Evolutionary conservation across 2,113 vertebrate genomes (phyloP).

Genomic region (Halichoerus grypus): DNA sequence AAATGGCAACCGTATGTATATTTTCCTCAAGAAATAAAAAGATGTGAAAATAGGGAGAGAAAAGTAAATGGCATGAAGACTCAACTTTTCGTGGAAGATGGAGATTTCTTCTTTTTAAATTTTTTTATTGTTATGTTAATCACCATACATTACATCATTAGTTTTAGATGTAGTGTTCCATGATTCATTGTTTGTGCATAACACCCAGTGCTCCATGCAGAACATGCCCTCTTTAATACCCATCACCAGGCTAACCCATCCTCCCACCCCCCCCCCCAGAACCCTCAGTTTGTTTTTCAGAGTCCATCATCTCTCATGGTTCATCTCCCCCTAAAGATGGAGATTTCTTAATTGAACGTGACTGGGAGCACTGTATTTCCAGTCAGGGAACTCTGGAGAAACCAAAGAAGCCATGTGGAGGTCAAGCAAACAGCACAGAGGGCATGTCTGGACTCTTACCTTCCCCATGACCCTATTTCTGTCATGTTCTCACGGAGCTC

Average conservation of each 20-base stretch:
- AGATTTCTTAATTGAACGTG: neutral
- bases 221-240: too few species aligned
- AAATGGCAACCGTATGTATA: neutral
- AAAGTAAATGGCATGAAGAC: neutral
- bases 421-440: neutral
- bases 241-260: too few species aligned
- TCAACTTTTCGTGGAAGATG: neutral
- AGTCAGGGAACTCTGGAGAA: neutral
- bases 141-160: too few species aligned
- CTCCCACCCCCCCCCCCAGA: too few species aligned
- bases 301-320: too few species aligned
- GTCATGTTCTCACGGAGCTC: neutral
- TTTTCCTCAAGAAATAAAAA: neutral
- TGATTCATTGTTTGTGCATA: too few species aligned
- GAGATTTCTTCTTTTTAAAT: neutral
- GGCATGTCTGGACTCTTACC: neutral
- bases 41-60: neutral
- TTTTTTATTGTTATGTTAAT: too few species aligned
- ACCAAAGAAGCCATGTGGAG: rapidly evolving
- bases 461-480: neutral
- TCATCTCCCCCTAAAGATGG: neutral
- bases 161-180: too few species aligned
- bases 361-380: neutral
- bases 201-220: too few species aligned
- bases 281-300: too few species aligned